A percentile compares a stretch with the other conserved stretches of the same genome.
These are phyloP conservation scores for Calyptomena viridis DNA, from an alignment of 2,113 vertebrate species.

Conservation along the genomic window DNA sequence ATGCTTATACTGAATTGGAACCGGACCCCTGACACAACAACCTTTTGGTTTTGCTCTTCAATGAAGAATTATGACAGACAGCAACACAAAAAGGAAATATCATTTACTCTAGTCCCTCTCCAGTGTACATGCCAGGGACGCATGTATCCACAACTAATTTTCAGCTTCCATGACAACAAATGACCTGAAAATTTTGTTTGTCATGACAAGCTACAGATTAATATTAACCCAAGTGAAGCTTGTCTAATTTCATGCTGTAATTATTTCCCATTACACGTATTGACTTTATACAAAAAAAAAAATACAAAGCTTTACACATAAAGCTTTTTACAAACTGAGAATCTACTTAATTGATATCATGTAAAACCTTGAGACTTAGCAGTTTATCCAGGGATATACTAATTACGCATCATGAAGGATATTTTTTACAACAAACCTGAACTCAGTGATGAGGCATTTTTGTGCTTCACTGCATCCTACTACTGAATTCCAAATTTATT, in stretches of 20 bases:
- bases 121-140: accelerated
- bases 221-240: neutral
- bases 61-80: neutral
- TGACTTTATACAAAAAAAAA: no score
- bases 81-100: neutral
- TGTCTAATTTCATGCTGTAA: neutral
- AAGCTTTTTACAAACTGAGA: constrained; percentile 12
- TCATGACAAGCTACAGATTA: neutral
- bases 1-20: no score
- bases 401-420: neutral
- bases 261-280: neutral
- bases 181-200: neutral
- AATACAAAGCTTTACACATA: constrained; percentile 33
- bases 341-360: neutral
- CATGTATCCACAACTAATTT: neutral
- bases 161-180: neutral
- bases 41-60: neutral
- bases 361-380: neutral
- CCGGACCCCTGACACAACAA: no score
- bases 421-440: neutral
- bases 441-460: neutral
- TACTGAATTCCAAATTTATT: neutral
- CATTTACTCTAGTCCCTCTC: neutral
- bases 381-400: neutral
- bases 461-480: neutral